Percentiles rank a stretch among this genome's conserved stretches.
phyloP scores from a whole-genome alignment of 1,140 invertebrate species.

The Scaptomyza pallida region DNA sequence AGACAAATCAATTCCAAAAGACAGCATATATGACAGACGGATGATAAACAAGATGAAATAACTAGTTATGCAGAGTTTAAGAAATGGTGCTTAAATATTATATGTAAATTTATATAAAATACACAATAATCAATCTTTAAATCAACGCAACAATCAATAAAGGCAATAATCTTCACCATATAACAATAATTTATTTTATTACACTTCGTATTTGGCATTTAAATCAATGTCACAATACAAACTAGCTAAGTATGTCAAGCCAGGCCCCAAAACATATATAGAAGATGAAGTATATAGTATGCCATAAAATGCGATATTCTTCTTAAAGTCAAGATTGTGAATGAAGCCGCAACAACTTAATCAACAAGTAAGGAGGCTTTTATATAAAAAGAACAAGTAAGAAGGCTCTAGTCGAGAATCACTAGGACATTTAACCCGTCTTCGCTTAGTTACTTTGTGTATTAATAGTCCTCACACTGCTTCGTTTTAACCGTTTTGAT shows the following conservation, averaged over 20 bases:
- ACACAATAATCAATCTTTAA: not conserved
- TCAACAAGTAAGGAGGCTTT: no score
- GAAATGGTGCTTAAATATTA: no score
- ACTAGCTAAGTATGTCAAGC: conserved; percentile 20
- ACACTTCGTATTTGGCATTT: not conserved
- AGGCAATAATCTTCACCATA: not conserved
- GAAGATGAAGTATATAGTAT: not conserved
- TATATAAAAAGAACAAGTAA: no score
- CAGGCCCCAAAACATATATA: not conserved
- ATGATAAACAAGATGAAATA: no score
- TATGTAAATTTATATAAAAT: not conserved
- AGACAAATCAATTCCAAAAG: no score
- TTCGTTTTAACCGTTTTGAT: no score
- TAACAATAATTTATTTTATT: not conserved
- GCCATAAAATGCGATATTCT: not conserved
- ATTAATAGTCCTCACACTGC: no score
- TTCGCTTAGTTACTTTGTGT: no score
- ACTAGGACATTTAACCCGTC: no score
- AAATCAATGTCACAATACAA: not conserved
- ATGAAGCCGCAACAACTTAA: conserved; percentile 68
- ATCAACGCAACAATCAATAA: not conserved
- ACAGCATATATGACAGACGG: not conserved
- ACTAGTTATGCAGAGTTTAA: no score
- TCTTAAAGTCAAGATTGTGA: conserved; percentile 45
- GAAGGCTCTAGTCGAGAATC: no score